Evolutionary conservation across 1,140 invertebrate genomes (phyloP).

Genomic region (Bombus ignitus): DNA sequence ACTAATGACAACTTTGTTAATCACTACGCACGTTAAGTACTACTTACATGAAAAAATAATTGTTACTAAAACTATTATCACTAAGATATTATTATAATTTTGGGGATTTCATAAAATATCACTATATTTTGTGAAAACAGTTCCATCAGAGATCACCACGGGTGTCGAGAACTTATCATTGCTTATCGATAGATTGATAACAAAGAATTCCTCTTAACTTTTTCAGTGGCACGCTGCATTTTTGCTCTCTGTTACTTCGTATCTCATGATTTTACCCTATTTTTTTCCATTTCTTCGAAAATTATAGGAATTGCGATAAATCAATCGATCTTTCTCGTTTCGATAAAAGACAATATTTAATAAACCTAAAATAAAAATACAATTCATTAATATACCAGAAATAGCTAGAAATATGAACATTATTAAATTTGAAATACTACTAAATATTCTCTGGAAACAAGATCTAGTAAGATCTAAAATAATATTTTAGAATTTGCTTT

Average conservation of each 20-base stretch:
- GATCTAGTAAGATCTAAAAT: not conserved
- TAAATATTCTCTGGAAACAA: not conserved
- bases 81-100: not conserved
- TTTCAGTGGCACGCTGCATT: slow-evolving; percentile 30
- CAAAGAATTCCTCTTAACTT: not conserved
- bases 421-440: not conserved
- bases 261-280: not conserved
- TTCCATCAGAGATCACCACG: not conserved
- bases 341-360: not conserved
- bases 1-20: not conserved
- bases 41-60: not conserved
- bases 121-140: not conserved
- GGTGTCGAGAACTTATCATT: not conserved
- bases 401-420: not conserved
- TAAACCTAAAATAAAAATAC: not conserved
- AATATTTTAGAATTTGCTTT: not conserved
- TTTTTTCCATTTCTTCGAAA: not conserved
- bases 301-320: not conserved
- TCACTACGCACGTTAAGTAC: not conserved
- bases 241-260: slow-evolving; percentile 11
- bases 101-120: too few relatives aligned
- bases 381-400: not conserved
- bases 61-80: not conserved
- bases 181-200: not conserved
- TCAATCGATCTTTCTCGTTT: not conserved